Conservation (phyloP, 2,113 vertebrate species). For the Mastomys coucha region DNA sequence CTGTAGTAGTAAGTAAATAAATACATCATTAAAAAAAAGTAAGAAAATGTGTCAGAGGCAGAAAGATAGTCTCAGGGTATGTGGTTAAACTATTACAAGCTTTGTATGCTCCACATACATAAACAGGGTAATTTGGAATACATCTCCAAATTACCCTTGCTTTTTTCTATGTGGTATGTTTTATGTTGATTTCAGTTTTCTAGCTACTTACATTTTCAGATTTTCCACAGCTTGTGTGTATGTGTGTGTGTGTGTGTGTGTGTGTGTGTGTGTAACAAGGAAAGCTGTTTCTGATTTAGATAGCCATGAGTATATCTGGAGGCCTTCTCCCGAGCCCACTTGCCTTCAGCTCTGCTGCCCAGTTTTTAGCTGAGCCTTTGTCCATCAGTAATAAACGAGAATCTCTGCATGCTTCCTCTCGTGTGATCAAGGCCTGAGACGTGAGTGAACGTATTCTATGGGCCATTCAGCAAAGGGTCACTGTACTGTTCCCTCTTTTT, state of each 20-base stretch:
- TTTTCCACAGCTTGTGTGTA: background rate
- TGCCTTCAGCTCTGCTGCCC: background rate
- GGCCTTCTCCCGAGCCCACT: background rate
- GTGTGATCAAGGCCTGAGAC: background rate
- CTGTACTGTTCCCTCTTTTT: background rate
- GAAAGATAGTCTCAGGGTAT: background rate
- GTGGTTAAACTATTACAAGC: background rate
- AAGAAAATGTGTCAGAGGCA: background rate
- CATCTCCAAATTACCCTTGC: background rate
- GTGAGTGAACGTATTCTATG: background rate
- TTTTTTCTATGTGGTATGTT: background rate
- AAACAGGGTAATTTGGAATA: background rate
- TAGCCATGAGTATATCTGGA: background rate
- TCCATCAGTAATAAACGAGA: background rate
- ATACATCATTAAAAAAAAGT: too few species aligned
- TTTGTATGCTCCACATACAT: background rate
- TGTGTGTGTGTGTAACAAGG: background rate
- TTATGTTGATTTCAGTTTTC: background rate
- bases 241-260: background rate
- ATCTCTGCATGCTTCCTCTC: background rate
- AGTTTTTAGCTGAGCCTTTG: background rate
- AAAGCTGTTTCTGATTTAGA: background rate
- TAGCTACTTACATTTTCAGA: background rate
- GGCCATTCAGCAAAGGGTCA: background rate
- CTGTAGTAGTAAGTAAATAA: too few species aligned